phyloP scores from a whole-genome alignment of 2,888 invertebrate genomes.

The Maniola hyperantus region DNA sequence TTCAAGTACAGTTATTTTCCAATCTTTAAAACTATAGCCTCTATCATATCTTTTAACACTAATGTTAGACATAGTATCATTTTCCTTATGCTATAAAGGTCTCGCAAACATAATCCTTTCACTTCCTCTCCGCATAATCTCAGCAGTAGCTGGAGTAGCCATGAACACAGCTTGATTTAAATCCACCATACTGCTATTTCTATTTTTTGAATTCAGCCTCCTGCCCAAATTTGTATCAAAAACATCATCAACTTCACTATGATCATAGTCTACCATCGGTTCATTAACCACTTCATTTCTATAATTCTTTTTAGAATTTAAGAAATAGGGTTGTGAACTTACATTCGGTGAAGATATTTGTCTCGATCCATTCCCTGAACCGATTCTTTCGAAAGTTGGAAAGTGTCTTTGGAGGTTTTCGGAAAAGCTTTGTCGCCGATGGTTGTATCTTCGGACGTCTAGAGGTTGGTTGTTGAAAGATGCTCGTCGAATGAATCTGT shows the following conservation, averaged over 20 bases:
- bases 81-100: conserved; percentile 46
- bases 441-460: conserved; percentile 59
- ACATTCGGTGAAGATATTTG: conserved; percentile 72
- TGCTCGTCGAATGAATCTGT: conserved; percentile 64
- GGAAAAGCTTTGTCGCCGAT: conserved; percentile 71
- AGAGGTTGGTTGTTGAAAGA: conserved; percentile 69
- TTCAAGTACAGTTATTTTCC: not conserved
- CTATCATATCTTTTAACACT: not conserved
- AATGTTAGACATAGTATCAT: not conserved
- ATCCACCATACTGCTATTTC: conserved; percentile 66
- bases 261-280: conserved; percentile 76
- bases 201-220: conserved; percentile 57
- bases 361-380: conserved; percentile 56
- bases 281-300: conserved; percentile 68
- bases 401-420: conserved; percentile 72
- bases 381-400: conserved; percentile 63
- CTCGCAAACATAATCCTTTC: conserved; percentile 73
- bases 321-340: conserved; percentile 63
- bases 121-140: conserved; percentile 72
- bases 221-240: conserved; percentile 70
- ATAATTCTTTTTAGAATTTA: conserved; percentile 60
- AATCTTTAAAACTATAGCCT: conserved; percentile 3
- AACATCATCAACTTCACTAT: conserved; percentile 75
- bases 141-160: conserved; percentile 71
- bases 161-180: conserved; percentile 72